phyloP scores from a whole-genome alignment of 2,113 vertebrate genomes.

The Himantopus leucocephalus region DNA sequence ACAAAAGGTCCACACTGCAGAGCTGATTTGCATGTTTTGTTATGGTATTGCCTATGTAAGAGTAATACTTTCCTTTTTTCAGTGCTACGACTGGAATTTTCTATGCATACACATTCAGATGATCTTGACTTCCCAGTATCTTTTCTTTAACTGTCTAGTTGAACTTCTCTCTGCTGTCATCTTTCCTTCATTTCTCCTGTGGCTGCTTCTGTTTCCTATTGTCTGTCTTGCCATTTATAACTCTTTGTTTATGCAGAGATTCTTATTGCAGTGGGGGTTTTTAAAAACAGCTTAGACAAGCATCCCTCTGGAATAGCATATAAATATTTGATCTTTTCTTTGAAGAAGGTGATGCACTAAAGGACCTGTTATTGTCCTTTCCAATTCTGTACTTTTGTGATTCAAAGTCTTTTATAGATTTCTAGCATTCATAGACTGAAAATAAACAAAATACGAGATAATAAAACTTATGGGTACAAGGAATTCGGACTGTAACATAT shows the following conservation, averaged over 20 bases:
- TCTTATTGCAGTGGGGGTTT: slow-evolving; percentile 3
- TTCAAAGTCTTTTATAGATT: not conserved
- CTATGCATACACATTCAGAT: not conserved
- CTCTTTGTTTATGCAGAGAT: not conserved
- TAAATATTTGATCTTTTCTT: slow-evolving; percentile 27
- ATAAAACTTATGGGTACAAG: not conserved
- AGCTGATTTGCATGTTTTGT: not conserved
- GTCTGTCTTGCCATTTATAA: not conserved
- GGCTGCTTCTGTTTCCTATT: not conserved
- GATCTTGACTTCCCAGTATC: not conserved
- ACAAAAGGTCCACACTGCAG: not conserved
- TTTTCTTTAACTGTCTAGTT: not conserved
- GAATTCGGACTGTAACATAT: not conserved
- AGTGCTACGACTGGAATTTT: not conserved
- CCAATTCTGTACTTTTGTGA: not conserved
- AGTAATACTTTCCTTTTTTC: not conserved
- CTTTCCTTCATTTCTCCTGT: not conserved
- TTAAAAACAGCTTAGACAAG: not conserved
- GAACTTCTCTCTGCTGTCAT: not conserved
- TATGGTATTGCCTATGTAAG: not conserved
- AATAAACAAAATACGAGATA: not conserved
- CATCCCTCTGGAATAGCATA: not conserved
- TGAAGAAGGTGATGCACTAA: not conserved
- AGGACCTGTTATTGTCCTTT: not conserved
- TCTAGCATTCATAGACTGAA: not conserved